These are phyloP conservation scores for Sternotherus odoratus DNA, from an alignment of 2,797 vertebrate genomes.

Conservation along the genomic window DNA sequence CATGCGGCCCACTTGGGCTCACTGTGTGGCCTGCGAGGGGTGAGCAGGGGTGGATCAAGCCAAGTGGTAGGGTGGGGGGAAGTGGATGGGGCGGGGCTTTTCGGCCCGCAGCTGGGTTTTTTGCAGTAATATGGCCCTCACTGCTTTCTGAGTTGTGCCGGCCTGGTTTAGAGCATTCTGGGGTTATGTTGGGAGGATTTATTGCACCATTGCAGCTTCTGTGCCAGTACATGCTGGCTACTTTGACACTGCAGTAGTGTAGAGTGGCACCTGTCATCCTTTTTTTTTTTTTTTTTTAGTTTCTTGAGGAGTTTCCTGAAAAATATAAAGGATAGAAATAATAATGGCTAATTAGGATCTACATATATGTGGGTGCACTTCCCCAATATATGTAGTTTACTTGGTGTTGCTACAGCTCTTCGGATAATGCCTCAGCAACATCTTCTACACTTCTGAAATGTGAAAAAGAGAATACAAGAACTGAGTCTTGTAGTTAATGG, in stretches of 20 bases:
- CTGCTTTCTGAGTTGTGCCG: too few species aligned
- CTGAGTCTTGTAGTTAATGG: neutral
- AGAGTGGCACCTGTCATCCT: neutral
- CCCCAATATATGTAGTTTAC: neutral
- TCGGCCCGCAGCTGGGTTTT: too few species aligned
- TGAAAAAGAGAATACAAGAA: neutral
- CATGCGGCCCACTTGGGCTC: too few species aligned
- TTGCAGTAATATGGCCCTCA: too few species aligned
- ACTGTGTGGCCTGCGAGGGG: too few species aligned
- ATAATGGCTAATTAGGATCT: neutral
- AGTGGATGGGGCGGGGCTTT: too few species aligned
- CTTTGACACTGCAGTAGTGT: neutral
- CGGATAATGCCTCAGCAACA: neutral
- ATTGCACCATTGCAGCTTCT: neutral
- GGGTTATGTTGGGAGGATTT: neutral
- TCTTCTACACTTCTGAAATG: neutral
- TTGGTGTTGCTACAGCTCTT: neutral
- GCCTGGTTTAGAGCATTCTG: neutral
- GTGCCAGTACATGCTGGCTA: neutral
- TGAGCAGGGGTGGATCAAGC: too few species aligned
- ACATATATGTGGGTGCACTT: neutral
- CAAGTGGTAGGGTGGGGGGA: too few species aligned
- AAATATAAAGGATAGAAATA: neutral
- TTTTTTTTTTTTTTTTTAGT: neutral
- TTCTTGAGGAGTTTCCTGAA: neutral